These are phyloP conservation scores for Ciconia maguari DNA, from an alignment of 2,113 vertebrate genomes.

Conservation along the genomic window DNA sequence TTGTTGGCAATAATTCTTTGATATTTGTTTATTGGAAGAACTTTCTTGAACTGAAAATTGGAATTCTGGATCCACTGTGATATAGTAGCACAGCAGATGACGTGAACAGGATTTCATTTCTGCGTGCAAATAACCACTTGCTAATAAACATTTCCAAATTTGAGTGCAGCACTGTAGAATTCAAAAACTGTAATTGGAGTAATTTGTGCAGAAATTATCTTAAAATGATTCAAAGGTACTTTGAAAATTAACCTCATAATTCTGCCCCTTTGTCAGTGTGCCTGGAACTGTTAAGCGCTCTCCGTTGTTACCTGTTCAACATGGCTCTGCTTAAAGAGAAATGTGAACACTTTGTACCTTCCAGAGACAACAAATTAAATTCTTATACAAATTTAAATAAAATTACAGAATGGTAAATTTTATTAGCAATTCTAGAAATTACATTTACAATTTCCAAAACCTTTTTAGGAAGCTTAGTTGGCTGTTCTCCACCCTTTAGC, in stretches of 20 bases:
- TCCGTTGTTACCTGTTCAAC: background rate
- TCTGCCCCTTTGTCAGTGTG: background rate
- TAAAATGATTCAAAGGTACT: background rate
- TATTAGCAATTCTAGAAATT: background rate
- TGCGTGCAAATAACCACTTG: background rate
- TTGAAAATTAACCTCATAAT: background rate
- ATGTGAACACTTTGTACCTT: background rate
- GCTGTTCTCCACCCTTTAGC: background rate
- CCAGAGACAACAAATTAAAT: background rate
- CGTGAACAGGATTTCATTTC: background rate
- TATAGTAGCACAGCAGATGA: background rate
- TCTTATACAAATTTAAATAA: background rate
- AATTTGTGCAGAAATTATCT: background rate
- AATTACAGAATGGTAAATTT: background rate
- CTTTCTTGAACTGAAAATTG: slow-evolving; percentile 1
- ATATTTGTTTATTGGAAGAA: slow-evolving; percentile 4
- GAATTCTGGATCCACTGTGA: background rate
- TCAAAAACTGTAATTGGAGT: background rate
- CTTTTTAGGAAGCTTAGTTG: background rate
- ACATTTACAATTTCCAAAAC: background rate
- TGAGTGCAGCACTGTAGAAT: background rate
- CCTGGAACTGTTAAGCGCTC: background rate
- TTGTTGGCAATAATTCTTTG: background rate
- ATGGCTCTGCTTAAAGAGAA: background rate
- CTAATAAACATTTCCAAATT: background rate